Evolutionary conservation across 2,888 invertebrate genomes (phyloP).

Genomic region (Melinaea menophilus): DNA sequence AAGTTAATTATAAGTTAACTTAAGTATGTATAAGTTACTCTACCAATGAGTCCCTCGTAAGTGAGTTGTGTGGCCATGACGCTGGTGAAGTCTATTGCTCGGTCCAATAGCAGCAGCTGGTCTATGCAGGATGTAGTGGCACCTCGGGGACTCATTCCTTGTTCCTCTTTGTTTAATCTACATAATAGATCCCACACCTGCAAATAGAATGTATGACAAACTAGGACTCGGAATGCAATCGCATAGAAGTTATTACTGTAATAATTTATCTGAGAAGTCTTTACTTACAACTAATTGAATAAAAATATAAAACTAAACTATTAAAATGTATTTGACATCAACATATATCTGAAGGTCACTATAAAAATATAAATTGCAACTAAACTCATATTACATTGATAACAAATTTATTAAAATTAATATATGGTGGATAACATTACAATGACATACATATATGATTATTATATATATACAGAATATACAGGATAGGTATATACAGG

Average conservation of each 20-base stretch:
- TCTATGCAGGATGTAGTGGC: conserved; percentile 86
- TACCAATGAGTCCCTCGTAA: conserved; percentile 94
- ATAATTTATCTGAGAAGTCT: too few species aligned
- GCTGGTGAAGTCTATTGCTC: conserved; percentile 93
- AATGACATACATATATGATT: not conserved
- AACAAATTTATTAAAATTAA: not conserved
- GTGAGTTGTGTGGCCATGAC: conserved; percentile 96
- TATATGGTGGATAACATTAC: not conserved
- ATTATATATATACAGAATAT: too few species aligned
- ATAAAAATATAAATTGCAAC: too few species aligned
- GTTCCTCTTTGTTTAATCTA: conserved; percentile 83
- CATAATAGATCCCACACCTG: conserved; percentile 91
- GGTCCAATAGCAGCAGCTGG: conserved; percentile 92
- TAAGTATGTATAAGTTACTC: not conserved
- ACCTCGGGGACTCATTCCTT: conserved; percentile 58
- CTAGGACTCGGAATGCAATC: too few species aligned
- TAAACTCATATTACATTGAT: too few species aligned
- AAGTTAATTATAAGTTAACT: too few species aligned
- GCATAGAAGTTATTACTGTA: too few species aligned
- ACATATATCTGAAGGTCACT: too few species aligned
- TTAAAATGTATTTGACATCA: too few species aligned
- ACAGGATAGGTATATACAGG: too few species aligned
- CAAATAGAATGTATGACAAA: not conserved
- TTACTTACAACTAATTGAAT: too few species aligned
- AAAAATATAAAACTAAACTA: too few species aligned